Percentiles rank a stretch among this genome's conserved stretches.
phyloP scores from a whole-genome alignment of 2,797 vertebrate species.

The Gallinago nigripennis region DNA sequence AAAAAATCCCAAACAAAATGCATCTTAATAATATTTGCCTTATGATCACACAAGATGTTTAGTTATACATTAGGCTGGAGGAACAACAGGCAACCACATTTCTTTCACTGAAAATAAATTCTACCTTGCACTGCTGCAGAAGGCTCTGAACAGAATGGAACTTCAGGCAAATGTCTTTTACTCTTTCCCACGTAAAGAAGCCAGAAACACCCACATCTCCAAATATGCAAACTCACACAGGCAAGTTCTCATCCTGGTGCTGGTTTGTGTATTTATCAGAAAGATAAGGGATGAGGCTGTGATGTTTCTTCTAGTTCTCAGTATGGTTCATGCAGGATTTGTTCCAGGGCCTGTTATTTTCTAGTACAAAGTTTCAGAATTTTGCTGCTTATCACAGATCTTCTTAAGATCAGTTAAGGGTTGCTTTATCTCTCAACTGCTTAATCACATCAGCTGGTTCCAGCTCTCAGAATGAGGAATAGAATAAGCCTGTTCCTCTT shows the following conservation, averaged over 20 bases:
- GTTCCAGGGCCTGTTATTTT: background rate
- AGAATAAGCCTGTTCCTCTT: background rate
- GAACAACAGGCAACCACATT: background rate
- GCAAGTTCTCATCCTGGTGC: background rate
- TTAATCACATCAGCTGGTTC: background rate
- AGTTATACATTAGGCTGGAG: background rate
- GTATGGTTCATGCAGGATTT: background rate
- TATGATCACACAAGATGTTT: background rate
- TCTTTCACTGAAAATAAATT: background rate
- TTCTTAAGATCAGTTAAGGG: background rate
- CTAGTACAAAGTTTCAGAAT: background rate
- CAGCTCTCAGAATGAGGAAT: background rate
- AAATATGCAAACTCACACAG: background rate
- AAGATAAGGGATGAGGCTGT: background rate
- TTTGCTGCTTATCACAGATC: background rate
- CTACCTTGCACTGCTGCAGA: background rate
- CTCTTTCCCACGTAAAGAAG: background rate
- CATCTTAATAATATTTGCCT: background rate
- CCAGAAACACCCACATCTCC: background rate
- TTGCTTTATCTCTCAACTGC: background rate
- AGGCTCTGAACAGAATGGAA: background rate
- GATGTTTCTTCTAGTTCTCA: background rate
- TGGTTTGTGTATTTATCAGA: background rate
- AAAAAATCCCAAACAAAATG: background rate
- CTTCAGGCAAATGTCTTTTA: background rate